phyloP scores from a whole-genome alignment of 2,888 invertebrate species.

The Drosophila quasianomalipes region DNA sequence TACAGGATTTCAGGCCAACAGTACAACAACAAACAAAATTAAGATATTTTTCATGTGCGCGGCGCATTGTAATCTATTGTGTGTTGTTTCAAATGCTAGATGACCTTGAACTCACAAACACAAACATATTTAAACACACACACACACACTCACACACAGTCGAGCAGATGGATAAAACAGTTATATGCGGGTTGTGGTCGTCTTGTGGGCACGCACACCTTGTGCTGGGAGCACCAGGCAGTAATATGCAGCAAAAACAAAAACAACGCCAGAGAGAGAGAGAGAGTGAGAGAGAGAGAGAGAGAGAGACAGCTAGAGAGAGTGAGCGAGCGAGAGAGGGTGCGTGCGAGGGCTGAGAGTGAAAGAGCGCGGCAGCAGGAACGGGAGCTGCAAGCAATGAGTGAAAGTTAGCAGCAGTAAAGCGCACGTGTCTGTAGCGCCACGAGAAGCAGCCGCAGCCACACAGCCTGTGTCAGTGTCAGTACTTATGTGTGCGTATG shows the following conservation, averaged over 20 bases:
- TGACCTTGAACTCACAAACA: slow-evolving; percentile 84
- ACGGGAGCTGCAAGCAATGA: slow-evolving; percentile 73
- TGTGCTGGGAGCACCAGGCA: slow-evolving; percentile 47
- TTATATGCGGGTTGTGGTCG: slow-evolving; percentile 49
- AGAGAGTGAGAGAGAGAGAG: slow-evolving; percentile 10
- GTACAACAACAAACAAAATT: slow-evolving; percentile 39
- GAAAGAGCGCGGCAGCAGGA: slow-evolving; percentile 45
- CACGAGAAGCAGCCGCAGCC: slow-evolving; percentile 24
- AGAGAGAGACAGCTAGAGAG: slow-evolving; percentile 11
- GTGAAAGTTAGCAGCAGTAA: slow-evolving; percentile 81
- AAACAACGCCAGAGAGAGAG: slow-evolving; percentile 36
- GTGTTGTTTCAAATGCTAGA: slow-evolving; percentile 83
- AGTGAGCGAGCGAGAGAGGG: slow-evolving; percentile 15
- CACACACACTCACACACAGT: slow-evolving; percentile 28
- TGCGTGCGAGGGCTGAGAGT: slow-evolving; percentile 9
- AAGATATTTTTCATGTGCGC: slow-evolving; percentile 65
- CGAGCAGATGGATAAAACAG: slow-evolving; percentile 38
- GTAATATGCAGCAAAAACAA: slow-evolving; percentile 62
- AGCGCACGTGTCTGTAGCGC: slow-evolving; percentile 77
- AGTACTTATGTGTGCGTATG: slow-evolving; percentile 13
- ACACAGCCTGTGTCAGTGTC: slow-evolving; percentile 49
- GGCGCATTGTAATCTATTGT: slow-evolving; percentile 71
- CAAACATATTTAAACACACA: slow-evolving; percentile 31
- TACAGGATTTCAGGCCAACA: slow-evolving; percentile 24
- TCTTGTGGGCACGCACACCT: slow-evolving; percentile 78